phyloP scores from a whole-genome alignment of 92 coral and sea anemone genomes.

The Desmophyllum pertusum region DNA sequence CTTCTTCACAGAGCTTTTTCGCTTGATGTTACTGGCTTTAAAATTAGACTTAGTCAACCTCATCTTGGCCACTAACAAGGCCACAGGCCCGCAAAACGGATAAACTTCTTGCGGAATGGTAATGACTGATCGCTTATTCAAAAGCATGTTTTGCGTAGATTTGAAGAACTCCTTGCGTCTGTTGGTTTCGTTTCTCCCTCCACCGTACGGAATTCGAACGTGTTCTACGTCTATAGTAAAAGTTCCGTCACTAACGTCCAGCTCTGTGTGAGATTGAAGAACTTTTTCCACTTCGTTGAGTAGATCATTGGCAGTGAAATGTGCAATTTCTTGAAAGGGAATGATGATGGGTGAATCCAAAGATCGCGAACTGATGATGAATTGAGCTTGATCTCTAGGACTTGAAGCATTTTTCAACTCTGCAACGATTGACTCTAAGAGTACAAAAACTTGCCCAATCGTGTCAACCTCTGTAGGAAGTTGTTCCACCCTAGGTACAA shows the following conservation, averaged over 20 bases:
- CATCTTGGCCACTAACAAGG: neutral
- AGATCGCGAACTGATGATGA: neutral
- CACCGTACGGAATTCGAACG: neutral
- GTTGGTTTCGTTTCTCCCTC: neutral
- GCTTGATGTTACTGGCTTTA: neutral
- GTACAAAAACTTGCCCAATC: neutral
- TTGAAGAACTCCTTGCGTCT: neutral
- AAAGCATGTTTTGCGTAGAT: neutral
- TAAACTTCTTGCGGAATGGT: neutral
- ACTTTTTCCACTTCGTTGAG: constrained; percentile 12
- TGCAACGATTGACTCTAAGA: neutral
- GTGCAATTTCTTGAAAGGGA: neutral
- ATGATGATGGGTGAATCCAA: neutral
- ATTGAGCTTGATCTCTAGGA: neutral
- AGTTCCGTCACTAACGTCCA: constrained; percentile 2
- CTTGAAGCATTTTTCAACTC: neutral
- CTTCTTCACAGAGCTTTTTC: neutral
- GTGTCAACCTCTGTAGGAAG: neutral
- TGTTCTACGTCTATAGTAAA: neutral
- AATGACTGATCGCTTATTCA: neutral
- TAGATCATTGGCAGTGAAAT: neutral
- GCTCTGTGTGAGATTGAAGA: neutral
- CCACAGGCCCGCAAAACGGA: constrained; percentile 3
- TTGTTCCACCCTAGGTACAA: neutral
- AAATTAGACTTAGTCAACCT: neutral